These are phyloP conservation scores for Glaucidium brasilianum DNA, from an alignment of 2,113 vertebrate genomes.

Conservation along the genomic window DNA sequence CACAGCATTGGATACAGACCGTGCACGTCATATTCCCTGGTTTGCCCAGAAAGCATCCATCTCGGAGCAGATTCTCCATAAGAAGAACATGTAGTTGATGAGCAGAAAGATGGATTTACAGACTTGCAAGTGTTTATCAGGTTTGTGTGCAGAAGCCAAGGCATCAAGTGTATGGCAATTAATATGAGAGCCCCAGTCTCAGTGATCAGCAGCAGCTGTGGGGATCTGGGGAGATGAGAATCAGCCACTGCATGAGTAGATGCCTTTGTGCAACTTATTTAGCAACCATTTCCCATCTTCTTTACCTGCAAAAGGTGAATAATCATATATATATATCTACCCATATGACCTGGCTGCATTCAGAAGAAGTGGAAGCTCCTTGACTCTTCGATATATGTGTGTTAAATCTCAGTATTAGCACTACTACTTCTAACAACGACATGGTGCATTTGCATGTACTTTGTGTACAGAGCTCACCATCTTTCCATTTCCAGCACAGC, in stretches of 20 bases:
- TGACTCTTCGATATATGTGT: neutral
- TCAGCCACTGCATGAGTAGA: neutral
- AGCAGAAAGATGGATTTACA: neutral
- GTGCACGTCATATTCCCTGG: neutral
- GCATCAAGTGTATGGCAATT: neutral
- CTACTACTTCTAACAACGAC: neutral
- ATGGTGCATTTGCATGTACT: neutral
- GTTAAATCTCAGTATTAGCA: neutral
- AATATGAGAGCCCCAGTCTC: neutral
- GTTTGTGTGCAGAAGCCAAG: neutral
- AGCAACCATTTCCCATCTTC: neutral
- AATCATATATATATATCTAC: neutral
- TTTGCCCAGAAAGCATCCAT: neutral
- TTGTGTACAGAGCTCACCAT: neutral
- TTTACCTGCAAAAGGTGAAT: neutral
- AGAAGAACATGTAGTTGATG: neutral
- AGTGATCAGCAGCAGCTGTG: neutral
- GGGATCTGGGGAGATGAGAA: neutral
- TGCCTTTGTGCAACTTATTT: neutral
- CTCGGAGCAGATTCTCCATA: neutral
- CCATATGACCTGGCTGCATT: neutral
- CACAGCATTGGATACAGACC: neutral
- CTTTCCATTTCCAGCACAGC: neutral
- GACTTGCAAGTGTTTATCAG: neutral
- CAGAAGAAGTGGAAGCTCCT: neutral